These are phyloP conservation scores for Nebria brevicollis DNA, from an alignment of 2,888 invertebrate genomes.

Conservation along the genomic window DNA sequence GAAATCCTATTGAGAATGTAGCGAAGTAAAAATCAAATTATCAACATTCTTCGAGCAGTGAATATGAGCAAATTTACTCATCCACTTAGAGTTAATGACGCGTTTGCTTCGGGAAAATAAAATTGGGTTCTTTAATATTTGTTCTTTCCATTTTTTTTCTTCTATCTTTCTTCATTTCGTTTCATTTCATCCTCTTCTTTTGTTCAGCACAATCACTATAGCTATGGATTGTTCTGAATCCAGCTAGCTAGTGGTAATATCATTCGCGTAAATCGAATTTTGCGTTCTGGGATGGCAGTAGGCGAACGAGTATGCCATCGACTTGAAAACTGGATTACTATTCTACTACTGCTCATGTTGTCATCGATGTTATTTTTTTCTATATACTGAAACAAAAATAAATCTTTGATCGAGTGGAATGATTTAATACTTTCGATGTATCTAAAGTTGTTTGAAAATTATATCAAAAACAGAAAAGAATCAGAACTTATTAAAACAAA, in stretches of 20 bases:
- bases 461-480: too few relatives aligned
- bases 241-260: conserved; percentile 19
- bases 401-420: neutral
- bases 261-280: conserved; percentile 43
- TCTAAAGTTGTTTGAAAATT: too few relatives aligned
- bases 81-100: conserved; percentile 43
- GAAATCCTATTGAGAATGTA: neutral
- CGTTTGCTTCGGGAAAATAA: conserved; percentile 38
- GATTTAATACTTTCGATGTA: neutral
- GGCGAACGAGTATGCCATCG: conserved; percentile 1
- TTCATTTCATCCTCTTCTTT: conserved; percentile 14
- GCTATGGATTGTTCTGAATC: conserved; percentile 29
- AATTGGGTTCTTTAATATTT: conserved; percentile 42
- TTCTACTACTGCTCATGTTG: conserved; percentile 9
- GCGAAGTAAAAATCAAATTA: conserved; percentile 3
- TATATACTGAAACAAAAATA: neutral
- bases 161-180: conserved; percentile 12
- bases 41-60: conserved; percentile 9
- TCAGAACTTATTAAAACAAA: too few relatives aligned
- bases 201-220: conserved; percentile 14
- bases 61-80: conserved; percentile 40
- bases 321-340: conserved; percentile 36
- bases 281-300: conserved; percentile 19
- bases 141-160: conserved; percentile 37
- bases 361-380: conserved; percentile 6